phyloP scores from a whole-genome alignment of 2,888 invertebrate genomes.

The Rotaria magnacalcarata region DNA sequence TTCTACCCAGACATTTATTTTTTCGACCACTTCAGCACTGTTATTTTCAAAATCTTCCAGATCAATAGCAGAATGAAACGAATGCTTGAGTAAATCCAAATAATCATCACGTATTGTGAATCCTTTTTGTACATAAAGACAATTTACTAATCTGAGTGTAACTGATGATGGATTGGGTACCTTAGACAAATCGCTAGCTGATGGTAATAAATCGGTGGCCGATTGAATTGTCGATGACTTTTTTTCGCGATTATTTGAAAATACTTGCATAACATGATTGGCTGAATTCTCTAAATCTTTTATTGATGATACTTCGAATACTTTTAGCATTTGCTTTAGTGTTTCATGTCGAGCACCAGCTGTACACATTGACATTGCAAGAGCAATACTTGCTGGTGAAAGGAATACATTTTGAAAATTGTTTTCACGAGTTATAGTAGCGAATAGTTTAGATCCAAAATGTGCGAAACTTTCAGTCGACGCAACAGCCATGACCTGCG shows the following conservation, averaged over 20 bases:
- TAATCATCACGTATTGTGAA: conserved; percentile 29
- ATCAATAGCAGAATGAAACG: conserved; percentile 49
- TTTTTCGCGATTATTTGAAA: neutral
- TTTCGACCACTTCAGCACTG: conserved; percentile 48
- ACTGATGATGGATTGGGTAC: neutral
- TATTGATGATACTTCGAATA: neutral
- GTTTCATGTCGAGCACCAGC: conserved; percentile 54
- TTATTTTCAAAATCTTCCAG: conserved; percentile 50
- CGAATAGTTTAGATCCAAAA: neutral
- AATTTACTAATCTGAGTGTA: conserved; percentile 35
- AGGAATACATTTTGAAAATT: conserved; percentile 40
- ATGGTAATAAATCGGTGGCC: too few relatives aligned
- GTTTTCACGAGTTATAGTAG: neutral
- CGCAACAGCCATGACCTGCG: neutral
- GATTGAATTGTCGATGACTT: neutral
- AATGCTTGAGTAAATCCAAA: conserved; percentile 46
- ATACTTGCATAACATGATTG: neutral
- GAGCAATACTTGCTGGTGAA: conserved; percentile 46
- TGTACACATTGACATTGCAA: conserved; percentile 58
- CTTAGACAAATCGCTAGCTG: too few relatives aligned
- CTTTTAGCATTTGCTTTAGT: conserved; percentile 42
- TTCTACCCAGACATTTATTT: conserved; percentile 78
- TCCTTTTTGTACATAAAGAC: conserved; percentile 38
- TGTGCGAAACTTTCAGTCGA: neutral
- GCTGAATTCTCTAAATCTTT: neutral